A percentile compares a stretch with the other conserved stretches of the same genome.
phyloP scores from a whole-genome alignment of 2,797 vertebrate species.

The Ficedula albicollis region DNA sequence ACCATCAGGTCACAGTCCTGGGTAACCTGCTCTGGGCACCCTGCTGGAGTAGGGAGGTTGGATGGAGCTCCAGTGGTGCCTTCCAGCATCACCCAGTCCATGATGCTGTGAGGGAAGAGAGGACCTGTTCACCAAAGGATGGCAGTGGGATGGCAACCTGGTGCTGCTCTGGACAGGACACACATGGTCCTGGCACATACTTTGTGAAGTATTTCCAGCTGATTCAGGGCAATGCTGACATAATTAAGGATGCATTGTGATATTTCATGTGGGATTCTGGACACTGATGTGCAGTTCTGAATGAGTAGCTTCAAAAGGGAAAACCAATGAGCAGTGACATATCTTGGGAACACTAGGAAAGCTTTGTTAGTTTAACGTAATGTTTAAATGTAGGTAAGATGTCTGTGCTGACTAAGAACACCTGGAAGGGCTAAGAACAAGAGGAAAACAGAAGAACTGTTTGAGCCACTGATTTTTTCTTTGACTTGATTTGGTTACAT shows the following conservation, averaged over 20 bases:
- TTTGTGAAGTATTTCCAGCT: neutral
- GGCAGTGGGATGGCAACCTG: neutral
- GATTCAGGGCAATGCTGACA: neutral
- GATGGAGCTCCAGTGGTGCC: neutral
- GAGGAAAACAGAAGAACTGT: neutral
- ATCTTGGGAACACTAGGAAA: neutral
- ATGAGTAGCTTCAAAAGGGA: neutral
- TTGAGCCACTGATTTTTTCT: neutral
- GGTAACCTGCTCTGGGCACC: too few relatives aligned
- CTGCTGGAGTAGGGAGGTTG: neutral
- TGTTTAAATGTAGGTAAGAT: neutral
- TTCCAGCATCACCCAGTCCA: rapidly evolving
- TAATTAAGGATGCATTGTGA: neutral
- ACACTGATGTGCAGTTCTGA: neutral
- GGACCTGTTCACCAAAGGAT: neutral
- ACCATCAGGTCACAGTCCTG: neutral
- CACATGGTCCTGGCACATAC: neutral
- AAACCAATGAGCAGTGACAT: neutral
- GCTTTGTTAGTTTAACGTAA: neutral
- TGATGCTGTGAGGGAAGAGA: neutral
- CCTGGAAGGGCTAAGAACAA: neutral
- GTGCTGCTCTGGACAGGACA: neutral
- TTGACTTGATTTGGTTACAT: neutral
- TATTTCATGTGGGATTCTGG: neutral
- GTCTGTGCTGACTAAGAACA: neutral